Conservation (phyloP, 2,888 invertebrate genomes). For the Nymphalis polychloros region DNA sequence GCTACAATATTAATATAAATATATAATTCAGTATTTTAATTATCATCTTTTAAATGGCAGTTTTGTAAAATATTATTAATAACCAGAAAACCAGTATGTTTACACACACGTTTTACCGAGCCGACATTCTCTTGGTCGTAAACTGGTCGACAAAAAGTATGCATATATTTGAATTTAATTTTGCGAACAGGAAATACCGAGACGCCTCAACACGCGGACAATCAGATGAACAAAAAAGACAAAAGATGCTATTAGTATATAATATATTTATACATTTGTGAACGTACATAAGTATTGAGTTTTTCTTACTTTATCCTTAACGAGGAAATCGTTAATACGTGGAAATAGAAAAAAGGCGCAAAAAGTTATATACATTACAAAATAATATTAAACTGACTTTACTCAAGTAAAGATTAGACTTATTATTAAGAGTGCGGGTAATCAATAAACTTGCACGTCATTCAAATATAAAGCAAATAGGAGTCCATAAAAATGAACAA, state of each 20-base stretch:
- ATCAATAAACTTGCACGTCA: constrained; percentile 39
- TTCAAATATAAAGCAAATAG: constrained; percentile 56
- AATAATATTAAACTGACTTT: constrained; percentile 6
- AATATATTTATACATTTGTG: constrained; percentile 35
- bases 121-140: constrained; percentile 49
- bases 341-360: constrained; percentile 11
- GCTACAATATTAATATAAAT: neutral
- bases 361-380: constrained; percentile 7
- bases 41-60: neutral
- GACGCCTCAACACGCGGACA: constrained; percentile 54
- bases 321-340: constrained; percentile 26
- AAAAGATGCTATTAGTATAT: constrained; percentile 44
- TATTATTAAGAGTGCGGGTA: constrained; percentile 31
- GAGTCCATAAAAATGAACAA: constrained; percentile 76
- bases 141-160: constrained; percentile 72
- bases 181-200: constrained; percentile 74
- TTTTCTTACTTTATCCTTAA: constrained; percentile 25
- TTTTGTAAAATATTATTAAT: constrained; percentile 18
- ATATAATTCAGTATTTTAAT: neutral
- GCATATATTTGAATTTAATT: constrained; percentile 78
- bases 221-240: constrained; percentile 51
- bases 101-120: constrained; percentile 38
- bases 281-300: constrained; percentile 28
- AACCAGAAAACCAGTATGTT: constrained; percentile 50
- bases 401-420: constrained; percentile 13